A percentile compares a stretch with the other conserved stretches of the same genome.
These are phyloP conservation scores for Bovichtus diacanthus DNA, from an alignment of 2,797 vertebrate genomes.

Conservation along the genomic window DNA sequence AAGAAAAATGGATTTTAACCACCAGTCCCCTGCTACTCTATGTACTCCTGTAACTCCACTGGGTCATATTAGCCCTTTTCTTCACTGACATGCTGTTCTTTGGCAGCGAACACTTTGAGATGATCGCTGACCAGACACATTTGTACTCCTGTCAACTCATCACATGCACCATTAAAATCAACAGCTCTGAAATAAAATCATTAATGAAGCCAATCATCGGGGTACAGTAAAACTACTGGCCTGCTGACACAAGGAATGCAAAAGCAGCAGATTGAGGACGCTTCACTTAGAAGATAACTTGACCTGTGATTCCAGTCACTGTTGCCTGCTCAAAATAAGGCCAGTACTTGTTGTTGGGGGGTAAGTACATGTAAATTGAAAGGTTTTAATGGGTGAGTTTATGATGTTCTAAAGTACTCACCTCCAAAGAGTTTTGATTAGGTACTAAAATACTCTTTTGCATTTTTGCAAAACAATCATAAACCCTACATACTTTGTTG, in stretches of 20 bases:
- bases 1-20: constrained; percentile 19
- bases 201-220: constrained; percentile 16
- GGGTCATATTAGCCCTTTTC: not conserved
- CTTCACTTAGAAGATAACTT: constrained; percentile 6
- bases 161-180: constrained; percentile 30
- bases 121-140: constrained; percentile 25
- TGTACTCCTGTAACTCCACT: not conserved
- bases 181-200: constrained; percentile 21
- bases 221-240: not conserved
- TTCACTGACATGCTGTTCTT: constrained; percentile 14
- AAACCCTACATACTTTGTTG: not conserved
- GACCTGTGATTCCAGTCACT: constrained; percentile 1
- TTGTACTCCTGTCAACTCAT: constrained; percentile 31
- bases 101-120: not conserved
- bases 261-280: constrained; percentile 2
- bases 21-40: not conserved
- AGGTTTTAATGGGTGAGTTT: not conserved
- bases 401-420: not conserved
- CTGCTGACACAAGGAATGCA: constrained; percentile 2
- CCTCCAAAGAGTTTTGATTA: constrained; percentile 2
- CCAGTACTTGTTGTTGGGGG: not conserved
- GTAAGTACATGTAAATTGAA: not conserved
- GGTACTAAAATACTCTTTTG: not conserved
- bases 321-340: not conserved
- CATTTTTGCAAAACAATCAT: constrained; percentile 6